phyloP scores from a whole-genome alignment of 2,797 vertebrate genomes.

The Coreius guichenoti region DNA sequence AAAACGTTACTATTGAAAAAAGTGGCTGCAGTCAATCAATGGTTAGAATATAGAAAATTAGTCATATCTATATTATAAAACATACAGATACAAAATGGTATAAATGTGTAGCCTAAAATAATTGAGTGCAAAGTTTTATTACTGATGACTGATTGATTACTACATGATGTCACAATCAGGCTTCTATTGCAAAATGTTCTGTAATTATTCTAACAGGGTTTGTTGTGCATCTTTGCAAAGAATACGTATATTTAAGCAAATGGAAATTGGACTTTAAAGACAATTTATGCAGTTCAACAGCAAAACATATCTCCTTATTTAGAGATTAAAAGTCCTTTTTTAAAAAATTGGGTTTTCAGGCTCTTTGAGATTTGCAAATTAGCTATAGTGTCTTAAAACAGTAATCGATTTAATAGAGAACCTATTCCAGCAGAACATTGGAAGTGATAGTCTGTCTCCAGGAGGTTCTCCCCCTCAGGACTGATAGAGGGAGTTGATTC shows the following conservation, averaged over 20 bases:
- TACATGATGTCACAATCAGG: background rate
- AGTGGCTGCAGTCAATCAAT: background rate
- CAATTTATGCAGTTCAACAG: background rate
- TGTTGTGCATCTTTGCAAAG: background rate
- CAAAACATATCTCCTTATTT: background rate
- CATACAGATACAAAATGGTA: background rate
- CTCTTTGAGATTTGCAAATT: background rate
- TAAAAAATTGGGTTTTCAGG: background rate
- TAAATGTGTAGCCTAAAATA: background rate
- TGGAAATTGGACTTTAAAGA: background rate
- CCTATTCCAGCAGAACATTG: background rate
- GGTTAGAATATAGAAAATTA: too few relatives aligned
- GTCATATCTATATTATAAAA: background rate
- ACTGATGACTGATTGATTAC: background rate
- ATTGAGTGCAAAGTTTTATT: background rate
- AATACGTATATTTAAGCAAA: background rate
- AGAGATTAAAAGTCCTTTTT: background rate
- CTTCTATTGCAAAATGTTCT: background rate
- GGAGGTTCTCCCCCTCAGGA: slow-evolving; percentile 19
- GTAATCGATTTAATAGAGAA: background rate
- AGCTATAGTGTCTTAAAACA: slow-evolving; percentile 1
- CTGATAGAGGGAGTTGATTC: slow-evolving; percentile 52
- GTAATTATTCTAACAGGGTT: background rate
- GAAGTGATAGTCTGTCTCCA: slow-evolving; percentile 3
- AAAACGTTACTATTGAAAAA: background rate